Conservation (phyloP, 1,140 invertebrate genomes). For the Oreohelix idahoensis region DNA sequence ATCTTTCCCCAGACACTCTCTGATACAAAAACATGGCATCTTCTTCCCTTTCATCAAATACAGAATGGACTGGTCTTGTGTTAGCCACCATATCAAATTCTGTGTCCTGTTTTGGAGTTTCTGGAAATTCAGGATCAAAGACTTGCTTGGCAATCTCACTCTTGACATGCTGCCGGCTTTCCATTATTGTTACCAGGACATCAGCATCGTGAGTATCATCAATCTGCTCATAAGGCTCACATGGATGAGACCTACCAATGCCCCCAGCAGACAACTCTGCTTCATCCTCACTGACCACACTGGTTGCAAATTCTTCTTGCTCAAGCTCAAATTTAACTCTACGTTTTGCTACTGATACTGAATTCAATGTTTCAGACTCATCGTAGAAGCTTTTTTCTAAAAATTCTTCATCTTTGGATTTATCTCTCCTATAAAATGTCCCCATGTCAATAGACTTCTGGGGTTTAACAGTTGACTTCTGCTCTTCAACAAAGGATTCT, state of each 20-base stretch:
- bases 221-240: conserved; percentile 68
- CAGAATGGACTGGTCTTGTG: not conserved
- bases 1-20: not conserved
- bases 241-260: not conserved
- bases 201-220: conserved; percentile 60
- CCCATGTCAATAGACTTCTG: conserved; percentile 65
- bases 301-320: conserved; percentile 38
- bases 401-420: conserved; percentile 37
- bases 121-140: conserved; percentile 42
- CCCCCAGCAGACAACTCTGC: conserved; percentile 28
- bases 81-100: conserved; percentile 7
- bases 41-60: conserved; percentile 44
- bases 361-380: conserved; percentile 24
- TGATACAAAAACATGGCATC: conserved; percentile 34
- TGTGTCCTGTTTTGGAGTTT: conserved; percentile 39
- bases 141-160: conserved; percentile 44
- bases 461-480: conserved; percentile 43
- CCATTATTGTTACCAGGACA: conserved; percentile 63
- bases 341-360: conserved; percentile 35
- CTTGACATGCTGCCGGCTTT: conserved; percentile 55
- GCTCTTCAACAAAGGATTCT: conserved; percentile 60
- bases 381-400: conserved; percentile 37
- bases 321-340: conserved; percentile 51
- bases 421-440: conserved; percentile 59
- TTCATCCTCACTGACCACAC: conserved; percentile 29